Base-by-base conservation (phyloP, 2,888 invertebrate genomes). In the Drosophila acutilabella region DNA sequence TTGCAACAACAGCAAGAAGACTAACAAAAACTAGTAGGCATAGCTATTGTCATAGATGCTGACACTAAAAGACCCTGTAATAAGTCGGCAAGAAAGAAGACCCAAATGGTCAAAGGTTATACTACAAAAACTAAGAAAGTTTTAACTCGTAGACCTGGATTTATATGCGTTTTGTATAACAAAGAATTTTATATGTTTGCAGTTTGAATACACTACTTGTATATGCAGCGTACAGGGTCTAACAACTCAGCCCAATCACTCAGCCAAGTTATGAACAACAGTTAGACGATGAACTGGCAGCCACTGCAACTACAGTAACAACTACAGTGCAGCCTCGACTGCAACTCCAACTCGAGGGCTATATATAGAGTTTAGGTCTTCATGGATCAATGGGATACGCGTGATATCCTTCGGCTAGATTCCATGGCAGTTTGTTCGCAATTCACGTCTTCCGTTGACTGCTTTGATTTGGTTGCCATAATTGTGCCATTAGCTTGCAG, bases 311-410 rank as follows among this genome's bases (percentile, higher is more conserved):
- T 48, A 16, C 23, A 26, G 45, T 44, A 20, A 14, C 41, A 51
- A 42, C 59, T 56, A 50, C 30, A 30, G 30, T 18, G 8, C 69
- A 48, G 64, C 64, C 33, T 38, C 23, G 23, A 52, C 40, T 50
- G 50, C 36, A 50, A 50, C 52, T 52, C 11, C 52, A 52, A 50
- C 50, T 50, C 36, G 79, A 71, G 68, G 71, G 52, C 54, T 26
- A n/a, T 33, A 10, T 62, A 33, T 51, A 33, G 44, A 47, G 64
- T 86, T 82, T 90, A 88, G 91, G 91, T 91, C 91, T 91, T 90
- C 89, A 90, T 89, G 91, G 91, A 91, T 90, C 91, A 91, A 91
- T 91, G 91, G 91, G 91, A 90, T 91, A 91, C 92, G 92, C 92
- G 92, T 92, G 92, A 92, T 92, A 87, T 91, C 92, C 92, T 90